A percentile compares a stretch with the other conserved stretches of the same genome.
phyloP scores from a whole-genome alignment of 1,140 invertebrate genomes.

The Epicauta chinensis region DNA sequence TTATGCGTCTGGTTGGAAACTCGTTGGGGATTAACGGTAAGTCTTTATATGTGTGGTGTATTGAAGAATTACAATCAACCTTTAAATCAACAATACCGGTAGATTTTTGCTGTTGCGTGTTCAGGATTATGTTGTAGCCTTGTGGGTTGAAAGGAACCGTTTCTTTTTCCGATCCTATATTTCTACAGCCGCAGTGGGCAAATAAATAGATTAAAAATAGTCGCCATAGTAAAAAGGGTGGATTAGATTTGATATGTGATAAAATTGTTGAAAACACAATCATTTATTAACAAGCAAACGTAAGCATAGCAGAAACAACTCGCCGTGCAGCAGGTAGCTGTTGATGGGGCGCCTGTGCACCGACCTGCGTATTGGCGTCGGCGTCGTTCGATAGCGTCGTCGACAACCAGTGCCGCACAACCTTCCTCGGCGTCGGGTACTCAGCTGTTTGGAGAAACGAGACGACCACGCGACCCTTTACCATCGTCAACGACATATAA shows the following conservation, averaged over 20 bases:
- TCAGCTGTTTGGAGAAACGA: constrained; percentile 30
- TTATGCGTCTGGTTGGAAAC: too few relatives aligned
- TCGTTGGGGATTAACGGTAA: too few relatives aligned
- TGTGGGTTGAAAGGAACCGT: too few relatives aligned
- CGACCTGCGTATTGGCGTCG: constrained; percentile 37
- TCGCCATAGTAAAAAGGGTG: not conserved
- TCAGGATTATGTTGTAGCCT: too few relatives aligned
- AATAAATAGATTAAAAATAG: too few relatives aligned
- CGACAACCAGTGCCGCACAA: constrained; percentile 41
- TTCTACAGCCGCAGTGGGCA: too few relatives aligned
- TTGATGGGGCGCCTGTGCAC: constrained; percentile 30
- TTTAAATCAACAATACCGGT: too few relatives aligned
- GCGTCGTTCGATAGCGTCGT: constrained; percentile 42
- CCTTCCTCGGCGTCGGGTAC: constrained; percentile 39
- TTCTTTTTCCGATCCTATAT: too few relatives aligned
- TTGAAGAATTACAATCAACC: too few relatives aligned
- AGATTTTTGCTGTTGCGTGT: too few relatives aligned
- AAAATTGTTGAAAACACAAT: constrained; percentile 29
- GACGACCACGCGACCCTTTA: constrained; percentile 28
- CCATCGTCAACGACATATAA: not conserved
- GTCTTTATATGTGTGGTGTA: too few relatives aligned
- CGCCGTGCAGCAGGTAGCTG: constrained; percentile 40
- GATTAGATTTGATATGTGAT: constrained; percentile 20
- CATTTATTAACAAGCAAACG: constrained; percentile 27
- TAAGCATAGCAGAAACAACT: constrained; percentile 15